Evolutionary conservation across 2,888 invertebrate genomes (phyloP).

Genomic region (Spodoptera picta): DNA sequence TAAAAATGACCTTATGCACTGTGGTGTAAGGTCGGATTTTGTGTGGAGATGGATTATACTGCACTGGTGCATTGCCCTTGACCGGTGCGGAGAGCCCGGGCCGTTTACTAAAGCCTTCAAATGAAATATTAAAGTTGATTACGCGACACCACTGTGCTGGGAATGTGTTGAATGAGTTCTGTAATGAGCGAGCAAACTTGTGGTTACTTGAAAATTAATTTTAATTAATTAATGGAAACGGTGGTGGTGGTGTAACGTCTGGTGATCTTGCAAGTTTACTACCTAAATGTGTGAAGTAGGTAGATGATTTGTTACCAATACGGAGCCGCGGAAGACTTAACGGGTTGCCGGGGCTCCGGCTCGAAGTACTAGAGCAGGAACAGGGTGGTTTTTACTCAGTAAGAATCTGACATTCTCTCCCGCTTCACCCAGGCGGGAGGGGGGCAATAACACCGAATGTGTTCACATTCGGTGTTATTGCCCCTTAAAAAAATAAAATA

Average conservation of each 20-base stretch:
- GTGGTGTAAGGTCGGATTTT: slow-evolving; percentile 48
- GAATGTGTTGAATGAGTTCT: slow-evolving; percentile 28
- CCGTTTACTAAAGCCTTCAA: slow-evolving; percentile 58
- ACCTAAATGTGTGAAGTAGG: too few relatives aligned
- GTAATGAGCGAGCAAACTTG: slow-evolving; percentile 29
- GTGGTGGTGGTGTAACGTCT: too few relatives aligned
- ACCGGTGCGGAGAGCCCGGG: slow-evolving; percentile 60
- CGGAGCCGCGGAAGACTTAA: too few relatives aligned
- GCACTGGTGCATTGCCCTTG: slow-evolving; percentile 69
- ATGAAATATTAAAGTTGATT: slow-evolving; percentile 70
- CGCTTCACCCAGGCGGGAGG: too few relatives aligned
- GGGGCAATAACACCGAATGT: too few relatives aligned
- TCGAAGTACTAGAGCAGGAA: too few relatives aligned
- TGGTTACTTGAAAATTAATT: slow-evolving; percentile 24
- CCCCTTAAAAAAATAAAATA: too few relatives aligned
- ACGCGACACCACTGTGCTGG: slow-evolving; percentile 30
- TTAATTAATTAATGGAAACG: slow-evolving; percentile 8
- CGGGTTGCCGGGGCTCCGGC: too few relatives aligned
- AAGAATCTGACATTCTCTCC: too few relatives aligned
- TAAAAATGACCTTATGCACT: slow-evolving; percentile 16
- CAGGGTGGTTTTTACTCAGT: too few relatives aligned
- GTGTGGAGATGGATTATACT: slow-evolving; percentile 45
- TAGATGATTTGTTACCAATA: too few relatives aligned
- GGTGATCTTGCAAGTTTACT: not conserved
- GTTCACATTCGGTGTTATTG: too few relatives aligned